A percentile compares a stretch with the other conserved stretches of the same genome.
Evolutionary conservation across 2,113 vertebrate species (phyloP).

Genomic region (Rhynchomys soricoides): DNA sequence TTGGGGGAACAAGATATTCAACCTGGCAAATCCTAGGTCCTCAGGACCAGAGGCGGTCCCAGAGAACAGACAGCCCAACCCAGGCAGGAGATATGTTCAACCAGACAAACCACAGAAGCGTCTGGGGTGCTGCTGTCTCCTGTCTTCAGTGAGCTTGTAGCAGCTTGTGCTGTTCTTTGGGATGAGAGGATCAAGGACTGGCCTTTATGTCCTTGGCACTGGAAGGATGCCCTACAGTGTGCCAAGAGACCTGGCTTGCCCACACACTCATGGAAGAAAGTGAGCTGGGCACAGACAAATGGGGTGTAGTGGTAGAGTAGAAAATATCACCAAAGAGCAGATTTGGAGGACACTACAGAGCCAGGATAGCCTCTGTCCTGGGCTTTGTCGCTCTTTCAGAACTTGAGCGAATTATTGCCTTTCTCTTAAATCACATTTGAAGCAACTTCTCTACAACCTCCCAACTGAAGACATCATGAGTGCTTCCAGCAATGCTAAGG

Average conservation of each 20-base stretch:
- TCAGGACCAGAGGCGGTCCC: background rate
- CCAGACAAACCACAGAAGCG: slow-evolving; percentile 62
- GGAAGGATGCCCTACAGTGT: background rate
- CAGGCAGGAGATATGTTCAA: background rate
- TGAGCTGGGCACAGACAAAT: accelerated
- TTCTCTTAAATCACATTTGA: background rate
- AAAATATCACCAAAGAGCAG: background rate
- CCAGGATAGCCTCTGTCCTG: background rate
- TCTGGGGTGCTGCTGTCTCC: slow-evolving; percentile 39
- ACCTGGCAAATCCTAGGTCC: background rate
- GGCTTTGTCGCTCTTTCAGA: background rate
- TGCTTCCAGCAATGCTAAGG: background rate
- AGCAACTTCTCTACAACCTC: background rate
- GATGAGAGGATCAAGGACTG: background rate
- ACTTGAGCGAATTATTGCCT: background rate
- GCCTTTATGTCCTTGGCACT: background rate
- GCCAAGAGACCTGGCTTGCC: background rate
- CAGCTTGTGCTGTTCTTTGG: slow-evolving; percentile 57
- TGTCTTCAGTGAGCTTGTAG: slow-evolving; percentile 62
- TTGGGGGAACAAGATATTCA: background rate
- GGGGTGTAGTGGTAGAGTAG: accelerated
- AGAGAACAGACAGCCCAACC: slow-evolving; percentile 59
- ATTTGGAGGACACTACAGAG: background rate
- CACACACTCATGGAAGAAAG: background rate
- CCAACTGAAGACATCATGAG: background rate